These are phyloP conservation scores for Eciton burchellii DNA, from an alignment of 1,140 invertebrate genomes.

Conservation along the genomic window DNA sequence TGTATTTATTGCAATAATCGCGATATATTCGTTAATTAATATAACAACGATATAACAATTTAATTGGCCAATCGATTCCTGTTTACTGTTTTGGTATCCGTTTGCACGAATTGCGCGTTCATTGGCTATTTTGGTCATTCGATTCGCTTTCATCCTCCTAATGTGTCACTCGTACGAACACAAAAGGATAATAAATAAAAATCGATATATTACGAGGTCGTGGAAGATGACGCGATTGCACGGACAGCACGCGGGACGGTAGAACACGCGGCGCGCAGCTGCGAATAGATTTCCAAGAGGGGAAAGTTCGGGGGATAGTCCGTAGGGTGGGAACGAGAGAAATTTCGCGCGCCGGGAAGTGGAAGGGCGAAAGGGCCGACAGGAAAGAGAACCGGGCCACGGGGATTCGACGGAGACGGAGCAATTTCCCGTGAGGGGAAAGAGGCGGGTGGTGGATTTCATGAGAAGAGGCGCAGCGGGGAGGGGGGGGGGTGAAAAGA, in stretches of 20 bases:
- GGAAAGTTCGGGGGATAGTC: conserved; percentile 5
- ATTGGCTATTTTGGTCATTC: background rate
- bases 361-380: conserved; percentile 4
- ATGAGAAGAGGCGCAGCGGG: background rate
- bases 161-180: background rate
- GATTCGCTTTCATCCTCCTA: too few species aligned
- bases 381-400: background rate
- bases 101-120: too few species aligned
- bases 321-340: background rate
- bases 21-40: too few species aligned
- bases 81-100: too few species aligned
- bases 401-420: conserved; percentile 31
- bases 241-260: background rate
- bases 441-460: conserved; percentile 14
- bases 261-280: conserved; percentile 41
- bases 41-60: too few species aligned
- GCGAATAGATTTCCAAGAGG: conserved; percentile 34
- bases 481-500: too few species aligned
- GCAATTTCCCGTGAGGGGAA: background rate
- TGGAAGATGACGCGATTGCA: background rate
- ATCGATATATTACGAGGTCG: too few species aligned
- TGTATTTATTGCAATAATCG: too few species aligned
- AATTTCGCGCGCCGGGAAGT: conserved; percentile 20
- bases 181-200: background rate
- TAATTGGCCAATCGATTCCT: too few species aligned